Percentiles rank a stretch among this genome's conserved stretches.
Conservation (phyloP, 2,888 invertebrate species). For the Ectemnius lituratus region DNA sequence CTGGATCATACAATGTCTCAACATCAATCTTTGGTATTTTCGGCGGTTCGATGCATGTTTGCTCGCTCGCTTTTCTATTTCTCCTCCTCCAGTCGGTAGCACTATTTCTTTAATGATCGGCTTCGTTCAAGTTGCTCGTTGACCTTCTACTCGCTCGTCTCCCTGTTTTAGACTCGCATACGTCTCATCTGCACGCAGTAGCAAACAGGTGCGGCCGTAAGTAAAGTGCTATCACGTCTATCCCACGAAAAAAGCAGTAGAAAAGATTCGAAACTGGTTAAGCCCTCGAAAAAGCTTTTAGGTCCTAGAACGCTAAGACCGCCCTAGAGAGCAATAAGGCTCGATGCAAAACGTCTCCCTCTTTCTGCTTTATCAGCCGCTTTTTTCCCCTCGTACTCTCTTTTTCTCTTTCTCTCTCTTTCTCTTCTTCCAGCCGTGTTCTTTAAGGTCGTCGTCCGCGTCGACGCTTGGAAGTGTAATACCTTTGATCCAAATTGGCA, state of each 20-base stretch:
- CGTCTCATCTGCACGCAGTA: no score
- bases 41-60: neutral
- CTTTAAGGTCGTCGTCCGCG: constrained; percentile 4
- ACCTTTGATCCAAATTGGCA: constrained; percentile 9
- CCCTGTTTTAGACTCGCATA: neutral
- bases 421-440: constrained; percentile 10
- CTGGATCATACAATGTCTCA: constrained; percentile 28
- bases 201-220: no score
- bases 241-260: constrained; percentile 39
- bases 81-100: neutral
- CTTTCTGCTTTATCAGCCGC: constrained; percentile 3
- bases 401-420: constrained; percentile 21
- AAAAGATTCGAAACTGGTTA: constrained; percentile 57
- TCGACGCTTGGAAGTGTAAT: neutral
- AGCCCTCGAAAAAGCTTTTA: constrained; percentile 57
- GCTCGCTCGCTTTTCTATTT: constrained; percentile 8
- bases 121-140: neutral
- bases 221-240: constrained; percentile 17
- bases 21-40: neutral
- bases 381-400: no score
- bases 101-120: neutral
- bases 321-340: constrained; percentile 10
- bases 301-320: constrained; percentile 24
- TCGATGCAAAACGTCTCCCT: neutral
- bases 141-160: neutral